These are phyloP conservation scores for Spea bombifrons DNA, from an alignment of 2,113 vertebrate genomes.

Conservation along the genomic window DNA sequence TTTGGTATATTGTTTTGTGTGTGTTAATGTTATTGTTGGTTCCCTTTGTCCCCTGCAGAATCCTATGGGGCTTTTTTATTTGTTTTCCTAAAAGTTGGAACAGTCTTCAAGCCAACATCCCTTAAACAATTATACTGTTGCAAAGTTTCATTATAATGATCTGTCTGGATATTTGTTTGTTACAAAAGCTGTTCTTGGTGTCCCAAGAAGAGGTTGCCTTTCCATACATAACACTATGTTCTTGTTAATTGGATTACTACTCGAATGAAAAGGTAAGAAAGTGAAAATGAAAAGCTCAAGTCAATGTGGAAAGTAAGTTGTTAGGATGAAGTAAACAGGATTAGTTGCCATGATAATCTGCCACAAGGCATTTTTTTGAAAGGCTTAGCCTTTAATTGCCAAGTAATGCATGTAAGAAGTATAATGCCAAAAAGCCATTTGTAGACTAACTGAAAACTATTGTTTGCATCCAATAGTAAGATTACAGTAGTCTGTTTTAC, in stretches of 20 bases:
- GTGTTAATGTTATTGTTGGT: too few species aligned
- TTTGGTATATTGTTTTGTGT: too few species aligned
- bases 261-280: background rate
- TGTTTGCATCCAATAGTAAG: conserved; percentile 9
- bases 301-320: background rate
- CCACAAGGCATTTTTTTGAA: conserved; percentile 4
- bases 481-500: background rate
- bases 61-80: too few species aligned
- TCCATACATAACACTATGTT: background rate
- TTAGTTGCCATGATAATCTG: conserved; percentile 10
- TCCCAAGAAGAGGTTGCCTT: background rate
- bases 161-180: too few species aligned
- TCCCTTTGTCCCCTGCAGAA: too few species aligned
- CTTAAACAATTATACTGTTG: too few species aligned
- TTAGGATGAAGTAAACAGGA: background rate
- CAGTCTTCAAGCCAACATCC: too few species aligned
- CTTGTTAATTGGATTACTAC: background rate
- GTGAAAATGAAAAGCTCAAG: background rate
- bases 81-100: too few species aligned
- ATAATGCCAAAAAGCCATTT: conserved; percentile 8
- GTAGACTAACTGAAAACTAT: background rate
- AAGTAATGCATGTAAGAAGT: conserved; percentile 1
- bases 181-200: background rate
- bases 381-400: conserved; percentile 11
- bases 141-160: too few species aligned